These are phyloP conservation scores for Protonibea diacanthus DNA, from an alignment of 2,797 vertebrate species.

Conservation along the genomic window DNA sequence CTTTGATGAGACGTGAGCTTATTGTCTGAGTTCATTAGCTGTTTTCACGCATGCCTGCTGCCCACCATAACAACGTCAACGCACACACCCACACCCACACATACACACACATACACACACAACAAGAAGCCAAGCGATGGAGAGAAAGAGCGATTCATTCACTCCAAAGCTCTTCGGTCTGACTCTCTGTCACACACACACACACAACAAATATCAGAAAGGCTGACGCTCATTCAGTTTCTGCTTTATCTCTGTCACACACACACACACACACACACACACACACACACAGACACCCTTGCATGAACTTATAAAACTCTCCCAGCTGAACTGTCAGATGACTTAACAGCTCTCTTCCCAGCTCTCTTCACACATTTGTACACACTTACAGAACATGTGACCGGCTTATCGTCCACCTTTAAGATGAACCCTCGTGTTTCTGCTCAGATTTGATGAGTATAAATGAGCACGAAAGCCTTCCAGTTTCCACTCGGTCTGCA, in stretches of 20 bases:
- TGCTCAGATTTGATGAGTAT: slow-evolving; percentile 7
- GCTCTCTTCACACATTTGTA: background rate
- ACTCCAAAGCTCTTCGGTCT: slow-evolving; percentile 10
- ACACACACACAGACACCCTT: slow-evolving; percentile 3
- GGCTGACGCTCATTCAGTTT: slow-evolving; percentile 12
- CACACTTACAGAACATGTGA: slow-evolving; percentile 30
- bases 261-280: slow-evolving; percentile 30
- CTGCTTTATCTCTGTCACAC: background rate
- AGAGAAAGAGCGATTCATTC: slow-evolving; percentile 9
- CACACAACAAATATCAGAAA: background rate
- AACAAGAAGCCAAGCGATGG: background rate
- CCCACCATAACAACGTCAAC: slow-evolving; percentile 27
- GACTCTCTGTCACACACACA: background rate
- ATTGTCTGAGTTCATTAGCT: slow-evolving; percentile 72
- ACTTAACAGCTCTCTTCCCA: slow-evolving; percentile 16
- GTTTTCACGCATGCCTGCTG: slow-evolving; percentile 76
- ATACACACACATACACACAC: slow-evolving; percentile 3
- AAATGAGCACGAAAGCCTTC: background rate
- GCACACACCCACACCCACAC: slow-evolving; percentile 20
- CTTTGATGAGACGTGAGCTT: slow-evolving; percentile 27
- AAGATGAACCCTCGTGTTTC: background rate
- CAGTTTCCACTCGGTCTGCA: background rate
- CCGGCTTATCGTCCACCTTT: slow-evolving; percentile 4
- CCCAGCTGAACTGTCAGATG: slow-evolving; percentile 32
- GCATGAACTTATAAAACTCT: slow-evolving; percentile 32